Conservation (phyloP, 2,888 invertebrate species). For the Amitus sp. region DNA sequence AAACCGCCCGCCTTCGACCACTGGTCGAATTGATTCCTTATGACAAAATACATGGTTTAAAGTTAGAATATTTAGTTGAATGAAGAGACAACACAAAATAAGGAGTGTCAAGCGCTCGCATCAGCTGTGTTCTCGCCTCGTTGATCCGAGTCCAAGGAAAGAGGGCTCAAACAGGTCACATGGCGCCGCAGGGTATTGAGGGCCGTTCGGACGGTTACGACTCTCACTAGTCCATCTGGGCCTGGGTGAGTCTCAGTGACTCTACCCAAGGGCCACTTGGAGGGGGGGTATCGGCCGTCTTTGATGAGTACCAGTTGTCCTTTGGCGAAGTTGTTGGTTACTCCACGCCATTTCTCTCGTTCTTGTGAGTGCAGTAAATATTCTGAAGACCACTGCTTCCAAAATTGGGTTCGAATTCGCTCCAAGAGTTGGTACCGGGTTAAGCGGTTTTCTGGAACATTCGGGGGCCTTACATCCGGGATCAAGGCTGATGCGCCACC, state of each 20-base stretch:
- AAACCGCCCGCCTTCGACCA: too few species aligned
- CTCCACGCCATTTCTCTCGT: too few species aligned
- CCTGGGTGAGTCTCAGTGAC: neutral
- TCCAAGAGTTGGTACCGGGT: conserved; percentile 11
- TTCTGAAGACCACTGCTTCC: conserved; percentile 13
- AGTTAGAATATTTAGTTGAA: too few species aligned
- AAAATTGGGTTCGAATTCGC: conserved; percentile 21
- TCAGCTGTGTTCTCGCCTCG: too few species aligned
- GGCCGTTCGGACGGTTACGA: neutral
- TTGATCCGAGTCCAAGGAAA: too few species aligned
- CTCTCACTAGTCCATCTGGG: neutral
- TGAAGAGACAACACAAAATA: too few species aligned
- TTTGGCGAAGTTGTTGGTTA: neutral
- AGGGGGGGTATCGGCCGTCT: neutral
- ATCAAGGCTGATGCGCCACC: neutral
- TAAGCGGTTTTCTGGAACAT: conserved; percentile 16
- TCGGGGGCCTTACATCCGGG: neutral
- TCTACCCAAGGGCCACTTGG: neutral
- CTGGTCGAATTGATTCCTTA: too few species aligned
- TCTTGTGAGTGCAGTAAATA: conserved; percentile 15
- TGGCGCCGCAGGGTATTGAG: too few species aligned
- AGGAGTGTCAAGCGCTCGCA: too few species aligned
- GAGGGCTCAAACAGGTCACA: too few species aligned
- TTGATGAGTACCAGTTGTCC: neutral
- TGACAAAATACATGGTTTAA: too few species aligned